phyloP scores from a whole-genome alignment of 2,888 invertebrate genomes.

The Hemithea aestivaria region DNA sequence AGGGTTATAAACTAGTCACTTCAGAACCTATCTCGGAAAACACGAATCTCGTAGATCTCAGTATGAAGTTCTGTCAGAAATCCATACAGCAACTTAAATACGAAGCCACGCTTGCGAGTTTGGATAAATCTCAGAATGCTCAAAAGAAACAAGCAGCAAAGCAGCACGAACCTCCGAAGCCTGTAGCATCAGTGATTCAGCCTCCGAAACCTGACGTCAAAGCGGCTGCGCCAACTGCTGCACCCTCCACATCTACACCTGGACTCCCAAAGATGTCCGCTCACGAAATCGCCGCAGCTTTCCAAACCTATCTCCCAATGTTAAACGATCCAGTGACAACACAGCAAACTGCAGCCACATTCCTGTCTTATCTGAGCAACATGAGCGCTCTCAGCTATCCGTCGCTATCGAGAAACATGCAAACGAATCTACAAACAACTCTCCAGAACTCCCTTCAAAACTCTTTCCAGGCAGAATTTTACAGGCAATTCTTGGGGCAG shows the following conservation, averaged over 20 bases:
- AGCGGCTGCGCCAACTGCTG: conserved; percentile 25
- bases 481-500: conserved; percentile 59
- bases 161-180: conserved; percentile 39
- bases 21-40: conserved; percentile 81
- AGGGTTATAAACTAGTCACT: conserved; percentile 83
- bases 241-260: conserved; percentile 31
- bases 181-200: conserved; percentile 16
- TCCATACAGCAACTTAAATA: conserved; percentile 79
- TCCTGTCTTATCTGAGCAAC: conserved; percentile 58
- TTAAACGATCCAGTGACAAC: conserved; percentile 56
- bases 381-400: conserved; percentile 56
- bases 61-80: conserved; percentile 84
- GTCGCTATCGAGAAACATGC: conserved; percentile 51
- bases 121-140: conserved; percentile 57
- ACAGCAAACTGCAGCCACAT: conserved; percentile 61
- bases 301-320: conserved; percentile 63
- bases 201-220: conserved; percentile 43
- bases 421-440: conserved; percentile 48
- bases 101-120: conserved; percentile 60
- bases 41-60: conserved; percentile 81
- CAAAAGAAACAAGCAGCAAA: conserved; percentile 60
- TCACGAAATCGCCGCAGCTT: conserved; percentile 59
- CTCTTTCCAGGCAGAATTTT: conserved; percentile 68
- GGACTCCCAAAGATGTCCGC: conserved; percentile 55
- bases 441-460: conserved; percentile 53